Base-by-base conservation (phyloP, 2,888 invertebrate genomes). In the Emmelina monodactyla region DNA sequence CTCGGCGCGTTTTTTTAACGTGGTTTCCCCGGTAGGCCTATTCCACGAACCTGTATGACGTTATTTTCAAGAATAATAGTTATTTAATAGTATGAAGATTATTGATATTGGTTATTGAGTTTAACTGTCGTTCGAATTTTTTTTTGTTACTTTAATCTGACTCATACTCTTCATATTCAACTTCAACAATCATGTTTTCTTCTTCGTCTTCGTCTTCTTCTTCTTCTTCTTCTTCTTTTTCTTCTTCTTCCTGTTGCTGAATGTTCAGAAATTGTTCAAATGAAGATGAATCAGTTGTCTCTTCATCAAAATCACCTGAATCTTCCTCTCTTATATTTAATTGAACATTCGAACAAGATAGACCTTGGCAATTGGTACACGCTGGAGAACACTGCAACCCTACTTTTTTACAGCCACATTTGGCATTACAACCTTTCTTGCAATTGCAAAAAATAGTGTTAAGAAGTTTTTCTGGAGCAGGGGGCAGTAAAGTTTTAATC, bases 341-440 rank as follows among this genome's bases (percentile, higher is more conserved):
- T 45, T 45, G 15, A 40, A 43, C 30, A 35, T 39, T 42, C 41
- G 42, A 42, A 39, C 48, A 51, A 38, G 47, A 44, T 33, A 39
- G 22, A 22, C 34, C 34, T 30, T 30, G 34, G 35, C 51, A 52
- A 43, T 43, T 49, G 38, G 42, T 44, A 38, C 52, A 51, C 37
- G 43, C 44, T 42, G 38, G 16, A 37, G 49, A 49, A 47, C 50
- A 53, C 22, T 16, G 37, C 32, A 53, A 41, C 13, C 48, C 49
- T 10, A 44, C 46, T 43, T 48, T 52, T 42, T 39, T 44, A 39
- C 50, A 52, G 32, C 49, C 47, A 44, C 49, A 50, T 42, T 44
- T 45, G 22, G 38, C 41, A 43, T 38, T 46, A 37, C 49, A 49
- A 22, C 43, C 48, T 28, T 45, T 49, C 31, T 39, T 47, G 38